Evolutionary conservation across 1,140 invertebrate species (phyloP), one percentile per base, ranked within the genome.

Genomic region (Apis cerana): DNA sequence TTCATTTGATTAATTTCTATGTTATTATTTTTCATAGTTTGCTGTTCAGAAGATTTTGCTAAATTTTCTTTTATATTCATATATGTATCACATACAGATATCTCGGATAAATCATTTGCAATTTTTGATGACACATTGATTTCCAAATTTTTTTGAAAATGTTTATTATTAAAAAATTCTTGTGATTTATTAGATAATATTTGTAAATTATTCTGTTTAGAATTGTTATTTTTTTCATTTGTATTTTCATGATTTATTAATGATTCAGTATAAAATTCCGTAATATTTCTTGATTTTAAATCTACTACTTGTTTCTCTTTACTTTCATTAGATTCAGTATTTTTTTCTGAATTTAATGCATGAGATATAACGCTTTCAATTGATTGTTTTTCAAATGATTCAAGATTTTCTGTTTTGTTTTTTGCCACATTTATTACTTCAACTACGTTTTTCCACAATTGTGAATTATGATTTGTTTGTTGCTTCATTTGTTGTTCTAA

Each of bases 361-460:
- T 12, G 15, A 4, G 23, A 8, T 15, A 33, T 2, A 10, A 2
- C 19, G 10, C 2, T 12, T 64, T 48, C 48, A 50, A 15, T n/a
- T 23, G 62, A 48, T 21, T 3, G 65, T 23, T 50, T 19, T 9
- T 75, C 70, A 0, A 15, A 50, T 23, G 19, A 64, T n/a, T 27
- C 21, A 43, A 88, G 74, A 65, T 81, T 56, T 12, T 67, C 43
- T 33, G 58, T 54, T 65, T 72, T 82, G 54, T 89, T 89, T 13
- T 89, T 82, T 3, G 89, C 82, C 7, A 92, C 90, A 56, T 92
- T 85, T 59, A 92, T 91, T 7, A 88, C 83, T 23, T 91, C 88
- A 0, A 87, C 82, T 1, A 90, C 67, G 43, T 92, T 89, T 50
- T 88, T 87, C 59, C 64, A 74, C 78, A 82, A 17, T 7, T 33